Base-by-base conservation (phyloP, 2,797 vertebrate genomes). In the Percopsis omiscomaycus region DNA sequence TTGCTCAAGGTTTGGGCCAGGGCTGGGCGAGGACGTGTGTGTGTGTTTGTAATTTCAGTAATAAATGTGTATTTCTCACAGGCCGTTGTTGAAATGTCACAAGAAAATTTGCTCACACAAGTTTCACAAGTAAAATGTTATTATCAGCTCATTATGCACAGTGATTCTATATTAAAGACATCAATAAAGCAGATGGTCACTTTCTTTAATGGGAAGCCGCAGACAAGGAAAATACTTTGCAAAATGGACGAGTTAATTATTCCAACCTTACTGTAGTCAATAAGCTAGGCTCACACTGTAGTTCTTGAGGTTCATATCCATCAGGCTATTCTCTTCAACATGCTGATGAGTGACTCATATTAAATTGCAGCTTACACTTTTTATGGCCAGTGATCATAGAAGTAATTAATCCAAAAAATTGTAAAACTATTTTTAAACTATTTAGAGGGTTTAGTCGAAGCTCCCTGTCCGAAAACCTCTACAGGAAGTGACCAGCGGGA, bases 1-100 rank as follows among this genome's bases (percentile, higher is more conserved):
- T 15, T 59, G 56, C 68, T 83, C 69, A 84, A 86, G 88, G 82
- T 87, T 69, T 75, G 68, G 58, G 67, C 76, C 68, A 78, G 50
- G 71, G 69, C 64, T 37, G 47, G 53, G 37, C 37, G 37, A 37
- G 37, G 5, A 37, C 37, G 37, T 37, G 6, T 37, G 37, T 37
- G 32, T 37, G 37, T 37, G 32, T 32, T 3, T 37, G 37, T 4
- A 8, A 37, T 37, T 37, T 37, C 9, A 37, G 9, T 37, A 9
- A 37, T 37, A 37, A 5, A 37, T 37, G 1, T 37, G 9, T 9
- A 37, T 37, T 37, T 5, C 37, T 37, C 37, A 37, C 9, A 2
- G 37, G 37, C 37, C 37, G 5, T 37, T 37, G 37, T 37, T 37
- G 37, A 37, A 37, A 37, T 37, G 6, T 9, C 37, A 77, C n/a